Conservation (phyloP, 2,797 vertebrate genomes). For the Rhynchotus rufescens region DNA sequence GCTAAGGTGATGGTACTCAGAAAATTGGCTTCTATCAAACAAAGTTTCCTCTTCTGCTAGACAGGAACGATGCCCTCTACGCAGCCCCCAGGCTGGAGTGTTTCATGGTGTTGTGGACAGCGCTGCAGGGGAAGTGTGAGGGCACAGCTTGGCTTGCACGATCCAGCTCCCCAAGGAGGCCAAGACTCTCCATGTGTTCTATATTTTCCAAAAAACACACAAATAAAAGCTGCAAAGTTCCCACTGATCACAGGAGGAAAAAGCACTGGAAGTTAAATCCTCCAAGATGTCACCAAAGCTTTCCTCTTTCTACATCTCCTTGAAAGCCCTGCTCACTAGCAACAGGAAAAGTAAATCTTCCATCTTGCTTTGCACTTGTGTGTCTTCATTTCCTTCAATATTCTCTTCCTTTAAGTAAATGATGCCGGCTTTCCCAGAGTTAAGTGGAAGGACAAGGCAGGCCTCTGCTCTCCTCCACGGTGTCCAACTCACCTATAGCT, state of each 20-base stretch:
- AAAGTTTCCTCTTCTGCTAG: neutral
- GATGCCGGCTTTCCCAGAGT: neutral
- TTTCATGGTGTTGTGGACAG: neutral
- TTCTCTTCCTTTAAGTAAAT: neutral
- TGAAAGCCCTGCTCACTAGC: neutral
- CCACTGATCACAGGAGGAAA: neutral
- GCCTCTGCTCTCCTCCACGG: neutral
- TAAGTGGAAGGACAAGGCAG: neutral
- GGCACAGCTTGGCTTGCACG: neutral
- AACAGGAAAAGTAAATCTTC: neutral
- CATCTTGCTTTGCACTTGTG: neutral
- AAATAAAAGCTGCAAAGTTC: neutral
- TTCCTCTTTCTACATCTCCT: neutral
- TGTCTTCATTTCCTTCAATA: neutral
- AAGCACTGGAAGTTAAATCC: neutral
- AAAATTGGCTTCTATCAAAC: neutral
- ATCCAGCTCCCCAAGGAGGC: neutral
- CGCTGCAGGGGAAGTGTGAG: fast-evolving
- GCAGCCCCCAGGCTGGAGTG: fast-evolving
- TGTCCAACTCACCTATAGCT: neutral
- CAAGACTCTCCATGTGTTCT: neutral
- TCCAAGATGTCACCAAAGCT: neutral
- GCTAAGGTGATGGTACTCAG: neutral
- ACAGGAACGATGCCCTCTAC: neutral
- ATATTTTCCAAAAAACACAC: neutral